Conservation (phyloP, 1,140 invertebrate genomes). For the Harlomillsia oculata region DNA sequence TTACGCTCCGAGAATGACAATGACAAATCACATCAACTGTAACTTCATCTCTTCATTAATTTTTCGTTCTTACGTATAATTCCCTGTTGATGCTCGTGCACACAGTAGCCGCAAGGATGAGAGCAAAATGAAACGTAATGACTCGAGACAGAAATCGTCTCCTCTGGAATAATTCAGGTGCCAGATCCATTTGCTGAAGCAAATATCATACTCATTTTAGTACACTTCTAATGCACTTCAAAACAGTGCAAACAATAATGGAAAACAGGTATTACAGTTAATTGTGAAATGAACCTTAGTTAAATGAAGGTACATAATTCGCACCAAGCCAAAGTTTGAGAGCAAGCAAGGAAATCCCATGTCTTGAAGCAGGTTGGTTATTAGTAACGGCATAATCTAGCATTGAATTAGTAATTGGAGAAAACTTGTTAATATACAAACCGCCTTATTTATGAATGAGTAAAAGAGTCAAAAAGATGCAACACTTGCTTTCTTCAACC, state of each 20-base stretch:
- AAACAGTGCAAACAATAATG: background rate
- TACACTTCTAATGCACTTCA: no score
- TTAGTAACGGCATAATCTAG: slow-evolving; percentile 44
- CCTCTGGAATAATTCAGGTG: slow-evolving; percentile 45
- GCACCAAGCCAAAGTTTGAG: slow-evolving; percentile 51
- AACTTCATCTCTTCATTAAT: no score
- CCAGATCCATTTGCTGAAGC: slow-evolving; percentile 45
- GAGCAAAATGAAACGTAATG: slow-evolving; percentile 50
- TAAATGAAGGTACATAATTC: slow-evolving; percentile 50
- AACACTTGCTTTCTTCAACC: slow-evolving; percentile 45
- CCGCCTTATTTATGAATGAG: no score
- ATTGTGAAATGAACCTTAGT: no score
- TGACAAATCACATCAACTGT: no score
- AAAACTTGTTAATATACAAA: no score
- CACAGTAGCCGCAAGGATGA: slow-evolving; percentile 47
- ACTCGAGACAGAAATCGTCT: slow-evolving; percentile 49
- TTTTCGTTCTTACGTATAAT: slow-evolving; percentile 42
- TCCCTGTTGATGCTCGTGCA: slow-evolving; percentile 45
- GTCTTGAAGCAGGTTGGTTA: slow-evolving; percentile 51
- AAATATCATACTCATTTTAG: no score
- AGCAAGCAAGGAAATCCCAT: slow-evolving; percentile 52
- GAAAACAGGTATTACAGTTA: slow-evolving; percentile 36
- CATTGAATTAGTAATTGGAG: no score
- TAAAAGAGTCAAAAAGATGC: background rate
- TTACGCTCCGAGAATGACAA: no score